Conservation (phyloP, 2,888 invertebrate species). For the Nematopogon swammerdamellus region DNA sequence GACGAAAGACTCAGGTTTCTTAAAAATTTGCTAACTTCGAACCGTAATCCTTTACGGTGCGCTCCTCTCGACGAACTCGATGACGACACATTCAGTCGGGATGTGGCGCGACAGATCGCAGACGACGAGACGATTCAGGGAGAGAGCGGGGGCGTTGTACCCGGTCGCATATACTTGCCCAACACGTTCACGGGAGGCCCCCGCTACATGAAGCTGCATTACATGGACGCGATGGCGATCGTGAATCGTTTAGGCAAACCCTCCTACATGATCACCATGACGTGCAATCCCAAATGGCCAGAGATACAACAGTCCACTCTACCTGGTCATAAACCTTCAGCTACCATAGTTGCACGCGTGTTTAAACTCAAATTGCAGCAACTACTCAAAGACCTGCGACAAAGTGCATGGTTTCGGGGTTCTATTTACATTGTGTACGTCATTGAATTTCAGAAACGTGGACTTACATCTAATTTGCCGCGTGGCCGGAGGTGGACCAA, state of each 20-base stretch:
- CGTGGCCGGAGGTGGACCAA: conserved; percentile 9
- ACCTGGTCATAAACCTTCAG: neutral
- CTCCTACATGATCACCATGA: conserved; percentile 3
- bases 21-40: neutral
- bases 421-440: conserved; percentile 4
- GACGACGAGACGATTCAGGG: neutral
- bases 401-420: conserved; percentile 4
- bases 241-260: conserved; percentile 6
- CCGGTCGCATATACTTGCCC: conserved; percentile 5
- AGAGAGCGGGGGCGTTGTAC: conserved; percentile 4
- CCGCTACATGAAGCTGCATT: conserved; percentile 5
- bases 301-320: conserved; percentile 4
- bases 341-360: neutral
- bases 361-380: neutral
- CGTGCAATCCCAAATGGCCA: conserved; percentile 5
- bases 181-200: conserved; percentile 7
- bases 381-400: neutral
- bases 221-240: conserved; percentile 7
- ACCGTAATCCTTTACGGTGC: neutral
- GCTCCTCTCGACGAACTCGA: neutral
- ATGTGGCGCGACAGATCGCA: neutral
- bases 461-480: conserved; percentile 6
- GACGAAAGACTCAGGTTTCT: conserved; percentile 8
- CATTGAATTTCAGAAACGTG: conserved; percentile 9
- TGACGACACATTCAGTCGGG: neutral